Base-by-base conservation (phyloP, 2,797 vertebrate species). In the Arrhamphus sclerolepis region DNA sequence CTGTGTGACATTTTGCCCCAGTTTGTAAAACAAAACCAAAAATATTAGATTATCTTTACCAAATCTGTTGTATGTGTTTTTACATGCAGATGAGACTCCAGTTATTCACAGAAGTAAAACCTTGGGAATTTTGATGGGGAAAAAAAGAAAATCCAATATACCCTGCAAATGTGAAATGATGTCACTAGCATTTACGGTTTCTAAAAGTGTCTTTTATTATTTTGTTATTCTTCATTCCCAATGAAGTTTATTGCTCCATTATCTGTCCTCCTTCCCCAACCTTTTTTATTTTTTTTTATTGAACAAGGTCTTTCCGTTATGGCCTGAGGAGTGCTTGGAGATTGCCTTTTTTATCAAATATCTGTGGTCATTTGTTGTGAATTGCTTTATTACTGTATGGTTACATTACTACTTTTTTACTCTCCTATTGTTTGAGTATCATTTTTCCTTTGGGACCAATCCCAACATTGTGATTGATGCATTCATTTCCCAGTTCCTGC, bases 401-500 rank as follows among this genome's bases (percentile, higher is more conserved):
- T 75, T 79, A 43, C 64, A 51, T 66, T 43, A 44, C 39, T 47
- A 56, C 29, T 52, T 71, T 61, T 63, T 75, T 53, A 48, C 50
- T 63, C 29, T 56, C 28, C 38, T 18, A 4, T 57, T 70, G 66
- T n/a, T n/a, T 56, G 49, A 68, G 47, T 78, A 82, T 81, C 43
- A 85, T 86, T 81, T 78, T 60, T 88, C 86, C 75, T 68, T 46
- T 66, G 81, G 80, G 84, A 84, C 58, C 80, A 78, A 62, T 72
- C 59, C 62, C 49, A 77, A 64, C 64, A 28, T 72, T 81, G 72
- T 88, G 86, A 89, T 80, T 79, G 83, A 87, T 89, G 78, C 62
- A 51, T 84, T 83, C 59, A 82, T 83, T 86, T 85, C 47, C 41
- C 51, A 46, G 59, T 79, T 77, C 73, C 66, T 56, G 46, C 80